Conservation (phyloP, 1,140 invertebrate species). For the Phortica variegata region DNA sequence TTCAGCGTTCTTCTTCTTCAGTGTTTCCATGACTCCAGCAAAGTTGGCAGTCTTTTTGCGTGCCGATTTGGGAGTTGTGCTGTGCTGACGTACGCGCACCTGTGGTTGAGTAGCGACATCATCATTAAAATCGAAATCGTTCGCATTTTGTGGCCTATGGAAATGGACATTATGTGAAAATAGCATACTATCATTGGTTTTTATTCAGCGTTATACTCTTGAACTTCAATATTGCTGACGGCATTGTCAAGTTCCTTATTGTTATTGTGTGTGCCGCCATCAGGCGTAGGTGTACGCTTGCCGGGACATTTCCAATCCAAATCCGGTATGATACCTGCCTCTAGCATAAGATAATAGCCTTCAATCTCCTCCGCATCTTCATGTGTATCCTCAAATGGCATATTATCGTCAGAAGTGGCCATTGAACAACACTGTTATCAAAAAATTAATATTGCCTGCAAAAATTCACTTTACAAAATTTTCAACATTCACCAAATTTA, state of each 20-base stretch:
- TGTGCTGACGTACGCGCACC: constrained; percentile 59
- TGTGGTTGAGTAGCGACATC: constrained; percentile 61
- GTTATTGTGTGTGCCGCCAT: constrained; percentile 24
- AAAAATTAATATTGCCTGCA: neutral
- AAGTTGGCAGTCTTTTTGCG: constrained; percentile 67
- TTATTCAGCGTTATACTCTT: constrained; percentile 27
- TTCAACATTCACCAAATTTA: too few species aligned
- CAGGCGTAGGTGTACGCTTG: constrained; percentile 59
- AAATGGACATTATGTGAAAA: neutral
- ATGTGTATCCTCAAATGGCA: too few species aligned
- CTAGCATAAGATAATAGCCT: constrained; percentile 40
- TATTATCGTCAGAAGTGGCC: constrained; percentile 33
- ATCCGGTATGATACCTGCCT: constrained; percentile 58
- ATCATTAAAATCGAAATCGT: constrained; percentile 66
- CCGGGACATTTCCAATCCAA: constrained; percentile 65
- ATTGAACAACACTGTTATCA: constrained; percentile 28
- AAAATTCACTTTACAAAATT: neutral
- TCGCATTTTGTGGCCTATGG: constrained; percentile 58
- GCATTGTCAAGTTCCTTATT: constrained; percentile 34
- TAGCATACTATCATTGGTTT: neutral
- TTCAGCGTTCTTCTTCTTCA: constrained; percentile 56
- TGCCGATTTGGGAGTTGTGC: constrained; percentile 62
- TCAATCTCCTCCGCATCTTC: constrained; percentile 61
- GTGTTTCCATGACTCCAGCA: constrained; percentile 63
- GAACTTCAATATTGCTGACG: constrained; percentile 25